These are phyloP conservation scores for Nipponacmea schrenckii DNA, from an alignment of 2,888 invertebrate genomes.

Conservation along the genomic window DNA sequence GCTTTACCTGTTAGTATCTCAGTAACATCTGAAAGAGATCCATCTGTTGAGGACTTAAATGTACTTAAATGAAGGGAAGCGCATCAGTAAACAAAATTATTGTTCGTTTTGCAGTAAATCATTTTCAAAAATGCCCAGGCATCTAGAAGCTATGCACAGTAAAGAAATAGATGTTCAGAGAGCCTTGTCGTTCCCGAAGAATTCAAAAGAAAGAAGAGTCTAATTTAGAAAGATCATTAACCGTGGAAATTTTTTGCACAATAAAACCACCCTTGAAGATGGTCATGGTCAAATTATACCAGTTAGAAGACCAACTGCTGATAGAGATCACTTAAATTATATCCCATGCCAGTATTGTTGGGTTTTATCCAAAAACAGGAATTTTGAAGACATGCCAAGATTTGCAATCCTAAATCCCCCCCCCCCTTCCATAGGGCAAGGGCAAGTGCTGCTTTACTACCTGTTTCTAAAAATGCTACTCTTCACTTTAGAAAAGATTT, in stretches of 20 bases:
- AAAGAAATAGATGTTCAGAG: not conserved
- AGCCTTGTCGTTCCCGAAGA: not conserved
- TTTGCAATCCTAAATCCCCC: not conserved
- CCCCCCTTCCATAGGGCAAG: not conserved
- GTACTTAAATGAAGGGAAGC: not conserved
- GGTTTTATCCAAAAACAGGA: not conserved
- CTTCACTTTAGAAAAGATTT: not conserved
- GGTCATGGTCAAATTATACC: not conserved
- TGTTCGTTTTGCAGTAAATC: not conserved
- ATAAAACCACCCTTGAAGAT: not conserved
- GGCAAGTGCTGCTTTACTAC: slow-evolving; percentile 7
- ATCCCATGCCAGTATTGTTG: not conserved
- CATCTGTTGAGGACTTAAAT: not conserved
- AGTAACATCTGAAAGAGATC: not conserved
- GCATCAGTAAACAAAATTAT: not conserved
- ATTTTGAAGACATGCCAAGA: not conserved
- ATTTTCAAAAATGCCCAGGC: not conserved
- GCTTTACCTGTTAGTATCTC: not conserved
- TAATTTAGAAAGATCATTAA: not conserved
- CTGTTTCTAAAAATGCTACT: slow-evolving; percentile 1
- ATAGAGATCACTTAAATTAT: not conserved
- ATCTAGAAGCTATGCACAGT: not conserved
- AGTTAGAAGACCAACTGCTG: not conserved
- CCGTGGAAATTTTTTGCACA: not conserved
- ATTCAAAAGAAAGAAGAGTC: not conserved